Base-by-base conservation (phyloP, 2,888 invertebrate genomes). In the Rhabditophanes sp. region DNA sequence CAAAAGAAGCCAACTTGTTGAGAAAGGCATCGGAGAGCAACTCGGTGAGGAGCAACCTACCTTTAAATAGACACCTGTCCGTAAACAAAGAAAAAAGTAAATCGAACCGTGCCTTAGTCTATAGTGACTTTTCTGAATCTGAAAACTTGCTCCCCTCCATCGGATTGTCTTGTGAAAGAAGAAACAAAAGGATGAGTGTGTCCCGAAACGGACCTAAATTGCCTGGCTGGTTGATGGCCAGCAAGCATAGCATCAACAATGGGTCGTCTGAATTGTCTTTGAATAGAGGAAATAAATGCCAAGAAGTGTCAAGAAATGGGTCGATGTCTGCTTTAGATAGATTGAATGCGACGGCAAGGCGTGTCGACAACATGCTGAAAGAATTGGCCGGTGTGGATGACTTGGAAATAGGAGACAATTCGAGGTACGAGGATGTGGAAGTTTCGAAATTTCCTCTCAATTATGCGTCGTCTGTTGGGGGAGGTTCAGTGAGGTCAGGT, bases 291-390 rank as follows among this genome's bases (percentile, higher is more conserved):
- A n/a, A n/a, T n/a, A 27, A 15, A 3, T 44, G 31, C 8, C 49
- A 30, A 12, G 37, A 43, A 22, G 42, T n/a, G n/a, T n/a, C n/a
- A n/a, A n/a, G n/a, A n/a, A 14, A 30, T 24, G 30, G 25, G 11
- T 41, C 39, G 31, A 26, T 30, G 4, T 30, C 38, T 7, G 48
- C 51, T 2, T 28, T 54, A 4, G 54, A 58, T 25, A 35, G 48
- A 23, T 33, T 61, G 12, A 56, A 59, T 31, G 48, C 53, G 3
- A 56, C 61, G 3, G 55, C 61, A 3, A 42, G 40, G 14, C 35
- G 57, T 17, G 58, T 61, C 9, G 61, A 61, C 28, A 33, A 46
- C 28, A 61, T 61, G 61, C 44, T 61, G 15, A 47, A 30, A 25
- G 42, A 48, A 29, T 26, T 49, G 30, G 50, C 47, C 15, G 39